phyloP scores from a whole-genome alignment of 2,888 invertebrate genomes.

The Microplitis deprimator region DNA sequence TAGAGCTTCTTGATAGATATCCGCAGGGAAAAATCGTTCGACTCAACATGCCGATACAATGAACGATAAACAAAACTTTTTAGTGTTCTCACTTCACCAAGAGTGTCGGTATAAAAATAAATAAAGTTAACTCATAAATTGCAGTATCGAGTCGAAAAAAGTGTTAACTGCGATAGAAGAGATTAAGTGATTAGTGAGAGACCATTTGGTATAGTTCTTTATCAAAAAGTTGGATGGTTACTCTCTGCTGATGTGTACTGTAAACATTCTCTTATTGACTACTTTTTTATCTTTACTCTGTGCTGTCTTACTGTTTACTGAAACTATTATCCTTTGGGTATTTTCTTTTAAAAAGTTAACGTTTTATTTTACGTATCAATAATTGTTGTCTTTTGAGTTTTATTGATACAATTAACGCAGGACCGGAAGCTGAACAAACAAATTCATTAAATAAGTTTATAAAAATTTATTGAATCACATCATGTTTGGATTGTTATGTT shows the following conservation, averaged over 20 bases:
- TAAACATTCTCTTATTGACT: not conserved
- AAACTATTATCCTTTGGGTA: not conserved
- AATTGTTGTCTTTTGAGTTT: not conserved
- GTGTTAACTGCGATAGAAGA: conserved; percentile 57
- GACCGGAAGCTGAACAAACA: too few species aligned
- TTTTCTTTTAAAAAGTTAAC: not conserved
- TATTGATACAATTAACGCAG: too few species aligned
- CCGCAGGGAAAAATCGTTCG: conserved; percentile 16
- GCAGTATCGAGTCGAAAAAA: conserved; percentile 57
- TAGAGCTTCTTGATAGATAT: conserved; percentile 21
- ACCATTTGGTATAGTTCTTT: conserved; percentile 54
- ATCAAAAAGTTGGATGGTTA: conserved; percentile 52
- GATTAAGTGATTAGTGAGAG: conserved; percentile 59
- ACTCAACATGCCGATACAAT: conserved; percentile 37
- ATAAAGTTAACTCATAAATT: conserved; percentile 53
- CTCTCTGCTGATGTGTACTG: conserved; percentile 19
- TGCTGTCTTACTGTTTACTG: not conserved
- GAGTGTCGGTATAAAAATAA: not conserved
- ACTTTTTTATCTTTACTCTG: not conserved
- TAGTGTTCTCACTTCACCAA: conserved; percentile 22
- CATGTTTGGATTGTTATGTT: too few species aligned
- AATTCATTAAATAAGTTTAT: too few species aligned
- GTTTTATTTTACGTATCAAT: not conserved
- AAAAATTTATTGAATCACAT: too few species aligned
- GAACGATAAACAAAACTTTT: conserved; percentile 53